A percentile compares a stretch with the other conserved stretches of the same genome.
phyloP scores from a whole-genome alignment of 92 coral and sea anemone genomes.

The Umimayanthus kanabou region DNA sequence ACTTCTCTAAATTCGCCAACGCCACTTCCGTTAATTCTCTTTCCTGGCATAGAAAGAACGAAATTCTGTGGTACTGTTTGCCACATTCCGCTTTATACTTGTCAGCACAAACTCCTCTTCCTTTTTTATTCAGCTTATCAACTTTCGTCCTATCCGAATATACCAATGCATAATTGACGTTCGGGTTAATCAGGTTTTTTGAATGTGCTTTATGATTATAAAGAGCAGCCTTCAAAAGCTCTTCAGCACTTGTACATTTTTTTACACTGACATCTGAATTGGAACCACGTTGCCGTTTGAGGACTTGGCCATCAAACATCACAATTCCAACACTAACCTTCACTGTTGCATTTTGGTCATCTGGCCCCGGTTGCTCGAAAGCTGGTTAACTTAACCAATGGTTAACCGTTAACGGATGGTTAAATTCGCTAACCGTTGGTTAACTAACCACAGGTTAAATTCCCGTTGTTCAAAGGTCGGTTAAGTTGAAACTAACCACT shows the following conservation, averaged over 20 bases:
- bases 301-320: slow-evolving; percentile 10
- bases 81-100: slow-evolving; percentile 47
- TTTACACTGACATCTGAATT: not conserved
- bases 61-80: slow-evolving; percentile 44
- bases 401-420: no score
- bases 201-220: not conserved
- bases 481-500: no score
- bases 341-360: no score
- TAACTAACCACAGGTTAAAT: no score
- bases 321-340: no score
- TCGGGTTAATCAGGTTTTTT: no score
- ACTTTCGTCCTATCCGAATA: slow-evolving; percentile 48
- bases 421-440: no score
- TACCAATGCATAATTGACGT: slow-evolving; percentile 23
- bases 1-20: slow-evolving; percentile 15
- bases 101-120: slow-evolving; percentile 52
- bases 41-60: slow-evolving; percentile 16
- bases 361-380: no score
- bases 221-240: slow-evolving; percentile 11
- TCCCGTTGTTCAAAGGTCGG: no score
- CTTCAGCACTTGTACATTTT: not conserved
- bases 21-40: slow-evolving; percentile 7
- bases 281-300: not conserved
- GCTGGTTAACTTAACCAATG: no score
- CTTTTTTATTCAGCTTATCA: slow-evolving; percentile 46